phyloP scores from a whole-genome alignment of 2,888 invertebrate species.

The Agapetus fuscipes region DNA sequence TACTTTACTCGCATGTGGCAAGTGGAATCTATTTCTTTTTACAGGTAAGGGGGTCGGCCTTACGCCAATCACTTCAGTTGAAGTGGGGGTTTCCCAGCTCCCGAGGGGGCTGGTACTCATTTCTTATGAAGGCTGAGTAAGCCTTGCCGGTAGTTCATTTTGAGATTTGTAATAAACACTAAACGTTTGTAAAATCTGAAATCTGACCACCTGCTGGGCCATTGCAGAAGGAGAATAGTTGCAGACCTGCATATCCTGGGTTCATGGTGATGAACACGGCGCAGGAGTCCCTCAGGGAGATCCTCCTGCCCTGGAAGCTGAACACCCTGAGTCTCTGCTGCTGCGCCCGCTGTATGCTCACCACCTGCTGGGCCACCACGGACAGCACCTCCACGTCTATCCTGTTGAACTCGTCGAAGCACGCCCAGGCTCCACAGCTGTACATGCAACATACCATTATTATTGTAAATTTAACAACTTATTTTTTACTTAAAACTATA shows the following conservation, averaged over 20 bases:
- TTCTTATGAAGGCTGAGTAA: too few relatives aligned
- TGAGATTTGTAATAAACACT: too few relatives aligned
- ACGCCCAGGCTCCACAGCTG: conserved; percentile 77
- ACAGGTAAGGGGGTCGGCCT: too few relatives aligned
- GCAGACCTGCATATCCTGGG: conserved; percentile 69
- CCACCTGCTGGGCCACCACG: conserved; percentile 78
- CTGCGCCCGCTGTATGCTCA: conserved; percentile 69
- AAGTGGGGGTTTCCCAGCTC: too few relatives aligned
- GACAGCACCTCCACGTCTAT: conserved; percentile 79
- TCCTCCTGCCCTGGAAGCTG: conserved; percentile 67
- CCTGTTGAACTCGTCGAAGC: conserved; percentile 82
- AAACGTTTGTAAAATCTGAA: too few relatives aligned
- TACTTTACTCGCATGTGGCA: too few relatives aligned
- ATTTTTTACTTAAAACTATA: conserved; percentile 14
- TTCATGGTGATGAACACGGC: conserved; percentile 77
- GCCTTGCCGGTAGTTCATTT: too few relatives aligned
- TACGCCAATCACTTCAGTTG: too few relatives aligned
- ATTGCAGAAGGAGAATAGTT: too few relatives aligned
- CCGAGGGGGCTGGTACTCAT: too few relatives aligned
- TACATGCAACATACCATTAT: conserved; percentile 76
- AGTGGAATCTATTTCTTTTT: too few relatives aligned
- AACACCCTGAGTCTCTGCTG: conserved; percentile 55
- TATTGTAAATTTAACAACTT: conserved; percentile 25
- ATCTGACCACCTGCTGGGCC: too few relatives aligned
- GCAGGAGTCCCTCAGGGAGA: conserved; percentile 64